phyloP scores from a whole-genome alignment of 2,888 invertebrate genomes.

The Cantharis flavilabris region DNA sequence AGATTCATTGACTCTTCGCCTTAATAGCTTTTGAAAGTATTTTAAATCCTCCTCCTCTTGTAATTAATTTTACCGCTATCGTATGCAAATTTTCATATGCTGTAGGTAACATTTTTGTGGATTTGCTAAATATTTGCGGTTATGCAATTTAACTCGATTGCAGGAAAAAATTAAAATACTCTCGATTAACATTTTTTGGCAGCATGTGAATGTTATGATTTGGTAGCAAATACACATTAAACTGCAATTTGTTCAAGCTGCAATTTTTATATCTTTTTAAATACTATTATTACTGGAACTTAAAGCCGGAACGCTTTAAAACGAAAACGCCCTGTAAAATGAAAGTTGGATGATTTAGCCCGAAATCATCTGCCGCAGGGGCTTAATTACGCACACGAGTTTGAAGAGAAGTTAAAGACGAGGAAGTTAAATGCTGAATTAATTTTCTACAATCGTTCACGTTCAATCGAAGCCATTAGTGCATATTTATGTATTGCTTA shows the following conservation, averaged over 20 bases:
- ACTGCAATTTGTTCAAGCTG: slow-evolving; percentile 17
- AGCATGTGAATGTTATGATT: slow-evolving; percentile 12
- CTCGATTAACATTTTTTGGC: slow-evolving; percentile 1
- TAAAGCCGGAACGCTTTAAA: slow-evolving; percentile 19
- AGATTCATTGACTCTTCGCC: background rate
- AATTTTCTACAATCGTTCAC: slow-evolving; percentile 8
- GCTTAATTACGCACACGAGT: slow-evolving; percentile 20
- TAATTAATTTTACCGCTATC: background rate
- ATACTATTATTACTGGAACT: slow-evolving; percentile 17
- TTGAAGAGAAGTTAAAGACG: background rate
- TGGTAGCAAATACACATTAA: slow-evolving; percentile 22
- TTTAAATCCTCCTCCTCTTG: background rate
- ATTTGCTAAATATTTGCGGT: background rate
- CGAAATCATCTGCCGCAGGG: slow-evolving; percentile 18
- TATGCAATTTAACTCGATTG: background rate
- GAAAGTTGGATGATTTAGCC: slow-evolving; percentile 13
- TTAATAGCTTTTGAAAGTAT: background rate
- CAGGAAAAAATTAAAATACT: background rate
- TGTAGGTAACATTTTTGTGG: background rate
- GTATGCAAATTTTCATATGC: background rate
- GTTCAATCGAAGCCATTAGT: slow-evolving; percentile 7
- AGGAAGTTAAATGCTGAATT: slow-evolving; percentile 2
- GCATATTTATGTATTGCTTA: slow-evolving; percentile 8
- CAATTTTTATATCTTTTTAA: slow-evolving; percentile 20
- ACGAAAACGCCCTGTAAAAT: slow-evolving; percentile 15